phyloP scores from a whole-genome alignment of 2,888 invertebrate species.

The Tetramorium bicarinatum region DNA sequence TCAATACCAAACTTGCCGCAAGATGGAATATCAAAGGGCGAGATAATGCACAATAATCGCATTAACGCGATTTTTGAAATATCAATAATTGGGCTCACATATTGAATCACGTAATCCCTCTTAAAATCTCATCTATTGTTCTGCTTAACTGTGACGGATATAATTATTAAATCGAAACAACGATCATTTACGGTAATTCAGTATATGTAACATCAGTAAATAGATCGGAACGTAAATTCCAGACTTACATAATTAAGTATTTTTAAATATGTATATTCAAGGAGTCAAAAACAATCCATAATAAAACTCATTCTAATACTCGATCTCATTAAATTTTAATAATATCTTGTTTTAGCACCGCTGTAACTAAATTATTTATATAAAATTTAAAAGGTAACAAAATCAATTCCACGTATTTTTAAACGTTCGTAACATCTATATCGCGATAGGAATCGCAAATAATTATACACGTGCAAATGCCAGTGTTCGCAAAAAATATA shows the following conservation, averaged over 20 bases:
- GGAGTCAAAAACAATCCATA: neutral
- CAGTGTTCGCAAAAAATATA: neutral
- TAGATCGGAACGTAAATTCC: constrained; percentile 21
- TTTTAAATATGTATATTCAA: neutral
- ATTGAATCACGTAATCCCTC: constrained; percentile 8
- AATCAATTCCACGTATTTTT: neutral
- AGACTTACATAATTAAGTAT: constrained; percentile 17
- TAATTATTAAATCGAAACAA: constrained; percentile 24
- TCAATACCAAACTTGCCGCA: neutral
- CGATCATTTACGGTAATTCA: constrained; percentile 19
- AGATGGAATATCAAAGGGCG: neutral
- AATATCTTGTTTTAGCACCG: neutral
- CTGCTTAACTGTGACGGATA: neutral
- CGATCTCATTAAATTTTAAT: constrained; percentile 9
- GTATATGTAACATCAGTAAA: neutral
- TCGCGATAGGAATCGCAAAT: neutral
- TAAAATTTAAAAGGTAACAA: neutral
- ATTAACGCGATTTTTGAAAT: constrained; percentile 1
- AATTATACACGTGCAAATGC: neutral
- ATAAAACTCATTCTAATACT: neutral
- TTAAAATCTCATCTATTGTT: constrained; percentile 24
- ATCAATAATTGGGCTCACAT: neutral
- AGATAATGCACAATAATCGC: neutral
- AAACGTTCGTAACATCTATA: neutral
- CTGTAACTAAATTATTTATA: neutral